phyloP scores from a whole-genome alignment of 1,140 invertebrate species.

The Microplitis mediator region DNA sequence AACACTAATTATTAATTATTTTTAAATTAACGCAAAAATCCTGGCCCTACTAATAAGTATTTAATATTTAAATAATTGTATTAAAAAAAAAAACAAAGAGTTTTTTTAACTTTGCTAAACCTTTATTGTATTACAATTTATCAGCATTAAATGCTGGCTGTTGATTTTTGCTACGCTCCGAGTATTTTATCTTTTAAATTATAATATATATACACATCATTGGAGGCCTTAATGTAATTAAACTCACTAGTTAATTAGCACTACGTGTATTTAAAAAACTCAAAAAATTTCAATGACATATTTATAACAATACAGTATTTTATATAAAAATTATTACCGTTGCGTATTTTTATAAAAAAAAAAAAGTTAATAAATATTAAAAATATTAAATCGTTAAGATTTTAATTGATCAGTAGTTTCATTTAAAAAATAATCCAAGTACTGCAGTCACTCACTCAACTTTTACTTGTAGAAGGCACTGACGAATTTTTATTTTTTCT shows the following conservation, averaged over 20 bases:
- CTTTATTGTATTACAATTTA: neutral
- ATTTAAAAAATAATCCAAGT: neutral
- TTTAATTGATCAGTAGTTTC: neutral
- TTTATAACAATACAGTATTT: too few relatives aligned
- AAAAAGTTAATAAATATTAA: neutral
- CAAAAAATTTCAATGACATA: too few relatives aligned
- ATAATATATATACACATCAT: too few relatives aligned
- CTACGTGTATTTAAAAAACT: too few relatives aligned
- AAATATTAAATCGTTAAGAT: neutral
- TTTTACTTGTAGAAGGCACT: slow-evolving; percentile 35
- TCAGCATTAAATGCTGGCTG: too few relatives aligned
- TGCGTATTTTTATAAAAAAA: neutral
- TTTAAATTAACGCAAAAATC: too few relatives aligned
- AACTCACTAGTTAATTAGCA: too few relatives aligned
- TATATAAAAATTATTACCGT: neutral
- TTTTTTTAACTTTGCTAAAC: slow-evolving; percentile 25
- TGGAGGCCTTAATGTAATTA: too few relatives aligned
- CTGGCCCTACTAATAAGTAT: neutral
- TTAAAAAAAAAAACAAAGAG: neutral
- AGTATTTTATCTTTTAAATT: too few relatives aligned
- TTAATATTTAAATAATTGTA: slow-evolving; percentile 3
- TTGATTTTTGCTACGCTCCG: too few relatives aligned
- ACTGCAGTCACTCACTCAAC: slow-evolving; percentile 17
- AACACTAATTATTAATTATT: too few relatives aligned
- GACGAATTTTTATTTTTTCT: slow-evolving; percentile 29